These are phyloP conservation scores for Oenanthe oenanthe DNA, from an alignment of 2,113 vertebrate genomes.

Conservation along the genomic window DNA sequence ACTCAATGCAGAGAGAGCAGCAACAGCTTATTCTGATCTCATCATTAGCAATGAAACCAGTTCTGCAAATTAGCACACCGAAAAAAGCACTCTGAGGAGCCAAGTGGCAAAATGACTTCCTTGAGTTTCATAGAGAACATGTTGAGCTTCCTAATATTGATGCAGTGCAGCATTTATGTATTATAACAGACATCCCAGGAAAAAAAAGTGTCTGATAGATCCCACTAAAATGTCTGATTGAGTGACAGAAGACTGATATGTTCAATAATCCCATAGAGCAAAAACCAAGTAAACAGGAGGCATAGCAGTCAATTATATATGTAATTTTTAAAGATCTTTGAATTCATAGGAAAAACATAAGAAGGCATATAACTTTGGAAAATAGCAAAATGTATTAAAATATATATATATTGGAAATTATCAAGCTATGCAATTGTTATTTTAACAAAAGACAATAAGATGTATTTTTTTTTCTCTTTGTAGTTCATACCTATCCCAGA, in stretches of 20 bases:
- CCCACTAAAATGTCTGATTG: background rate
- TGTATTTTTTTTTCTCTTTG: background rate
- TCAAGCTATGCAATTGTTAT: background rate
- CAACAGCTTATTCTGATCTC: conserved; percentile 30
- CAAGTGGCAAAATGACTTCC: background rate
- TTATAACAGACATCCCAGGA: background rate
- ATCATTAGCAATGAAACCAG: conserved; percentile 33
- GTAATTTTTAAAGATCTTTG: background rate
- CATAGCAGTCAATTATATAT: background rate
- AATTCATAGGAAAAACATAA: background rate
- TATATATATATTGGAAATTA: background rate
- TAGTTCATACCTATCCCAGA: background rate
- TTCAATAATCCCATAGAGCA: background rate
- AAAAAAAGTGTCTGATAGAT: background rate
- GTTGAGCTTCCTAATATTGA: background rate
- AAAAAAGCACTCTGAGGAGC: background rate
- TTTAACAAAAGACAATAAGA: background rate
- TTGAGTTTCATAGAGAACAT: background rate
- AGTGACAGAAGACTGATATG: background rate
- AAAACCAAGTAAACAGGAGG: background rate
- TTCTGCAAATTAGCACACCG: conserved; percentile 50
- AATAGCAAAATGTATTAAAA: background rate
- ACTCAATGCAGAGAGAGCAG: background rate
- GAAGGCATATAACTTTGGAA: background rate
- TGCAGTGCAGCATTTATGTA: background rate